Base-by-base conservation (phyloP, 2,113 vertebrate genomes). In the Regulus satrapa region DNA sequence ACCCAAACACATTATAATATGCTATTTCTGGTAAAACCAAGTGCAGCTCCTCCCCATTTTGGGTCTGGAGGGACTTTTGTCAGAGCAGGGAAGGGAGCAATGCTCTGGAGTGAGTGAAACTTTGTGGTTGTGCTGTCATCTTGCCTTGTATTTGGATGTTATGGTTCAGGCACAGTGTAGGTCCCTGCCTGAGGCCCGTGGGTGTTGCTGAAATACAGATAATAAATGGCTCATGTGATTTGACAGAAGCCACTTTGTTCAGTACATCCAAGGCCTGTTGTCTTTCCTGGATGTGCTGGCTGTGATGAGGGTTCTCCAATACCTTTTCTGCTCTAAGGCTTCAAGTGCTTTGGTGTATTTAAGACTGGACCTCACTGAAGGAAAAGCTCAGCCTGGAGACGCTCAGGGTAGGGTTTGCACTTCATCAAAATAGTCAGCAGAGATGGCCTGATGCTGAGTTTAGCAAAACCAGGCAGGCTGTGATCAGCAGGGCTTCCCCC, bases 201-300 rank as follows among this genome's bases (percentile, higher is more conserved):
- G 72, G 83, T 88, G 83, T 51, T 94, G 92, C 55, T 84, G 92
- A 91, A 95, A 94, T 59, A 14, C 43, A 88, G 89, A 64, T 68
- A 61, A 92, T 80, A 94, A 93, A 69, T 29, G 82, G 32, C 55
- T 73, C 0, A 0, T 36, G 79, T 38, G 79, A 77, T 55, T 12
- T 3, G 3, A 45, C 18, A 3, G 6, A 36, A 83, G 81, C 59
- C 9, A 18, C 73, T 80, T 29, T 20, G 68, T 89, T 24, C 62
- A 19, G 75, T 3, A 7, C 2, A 4, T 25, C 61, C 48, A 43
- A 83, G 51, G 78, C 25, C 71, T 12, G 0, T 2, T 85, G n/a
- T 56, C 59, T 48, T 29, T 18, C 46, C 72, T 74, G 88, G 62
- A 21, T 6, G 45, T 16, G 29, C 23, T 58, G 10, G 23, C 23